Conservation (phyloP, 2,797 vertebrate genomes). For the Malacoctenus gilli region DNA sequence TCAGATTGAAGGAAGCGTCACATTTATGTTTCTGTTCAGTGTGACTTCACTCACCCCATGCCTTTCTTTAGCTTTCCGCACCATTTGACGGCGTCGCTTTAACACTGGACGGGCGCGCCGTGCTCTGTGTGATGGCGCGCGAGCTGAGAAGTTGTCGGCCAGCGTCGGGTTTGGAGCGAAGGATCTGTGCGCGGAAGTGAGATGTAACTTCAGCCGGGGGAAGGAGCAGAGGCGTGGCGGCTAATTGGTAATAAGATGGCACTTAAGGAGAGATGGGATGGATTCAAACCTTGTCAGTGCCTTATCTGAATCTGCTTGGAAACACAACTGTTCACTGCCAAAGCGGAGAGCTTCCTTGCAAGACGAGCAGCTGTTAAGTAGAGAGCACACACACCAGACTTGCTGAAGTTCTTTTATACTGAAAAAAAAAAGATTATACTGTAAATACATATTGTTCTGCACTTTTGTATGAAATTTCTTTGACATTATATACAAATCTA, state of each 20-base stretch:
- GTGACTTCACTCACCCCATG: slow-evolving; percentile 56
- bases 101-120: background rate
- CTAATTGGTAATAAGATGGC: slow-evolving; percentile 47
- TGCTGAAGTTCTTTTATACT: slow-evolving; percentile 68
- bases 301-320: slow-evolving; percentile 73
- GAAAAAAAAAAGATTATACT: slow-evolving; percentile 70
- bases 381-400: slow-evolving; percentile 65
- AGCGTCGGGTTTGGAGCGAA: slow-evolving; percentile 30
- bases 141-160: background rate
- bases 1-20: slow-evolving; percentile 32
- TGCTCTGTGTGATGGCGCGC: slow-evolving; percentile 3
- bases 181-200: slow-evolving; percentile 39
- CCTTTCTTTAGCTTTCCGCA: slow-evolving; percentile 64
- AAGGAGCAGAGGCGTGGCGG: slow-evolving; percentile 21
- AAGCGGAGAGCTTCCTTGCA: slow-evolving; percentile 63
- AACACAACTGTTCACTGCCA: slow-evolving; percentile 68
- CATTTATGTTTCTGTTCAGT: slow-evolving; percentile 26
- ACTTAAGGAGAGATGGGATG: slow-evolving; percentile 65
- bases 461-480: slow-evolving; percentile 79
- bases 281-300: slow-evolving; percentile 70
- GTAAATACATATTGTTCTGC: slow-evolving; percentile 82
- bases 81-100: slow-evolving; percentile 19
- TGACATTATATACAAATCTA: slow-evolving; percentile 78
- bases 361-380: slow-evolving; percentile 60
- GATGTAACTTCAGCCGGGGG: slow-evolving; percentile 19